Evolutionary conservation across 1,140 invertebrate species (phyloP).

Genomic region (Sycophila sp.): DNA sequence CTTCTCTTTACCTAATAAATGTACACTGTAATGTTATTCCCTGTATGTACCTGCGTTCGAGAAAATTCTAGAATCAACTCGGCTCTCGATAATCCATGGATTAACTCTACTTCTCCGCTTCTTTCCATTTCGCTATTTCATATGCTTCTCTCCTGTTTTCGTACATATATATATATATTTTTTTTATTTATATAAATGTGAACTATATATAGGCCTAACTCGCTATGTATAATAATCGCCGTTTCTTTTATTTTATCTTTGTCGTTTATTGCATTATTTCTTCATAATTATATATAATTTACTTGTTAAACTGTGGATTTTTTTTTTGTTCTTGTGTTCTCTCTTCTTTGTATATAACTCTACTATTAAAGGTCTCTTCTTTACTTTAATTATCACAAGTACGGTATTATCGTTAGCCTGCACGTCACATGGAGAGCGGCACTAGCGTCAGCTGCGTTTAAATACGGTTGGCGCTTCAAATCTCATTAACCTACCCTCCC

Average conservation of each 20-base stretch:
- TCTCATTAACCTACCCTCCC: no score
- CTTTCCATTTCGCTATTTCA: not conserved
- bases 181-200: constrained; percentile 24
- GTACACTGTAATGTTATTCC: constrained; percentile 22
- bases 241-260: not conserved
- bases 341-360: constrained; percentile 31
- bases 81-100: not conserved
- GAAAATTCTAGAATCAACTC: not conserved
- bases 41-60: constrained; percentile 14
- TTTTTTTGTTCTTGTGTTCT: no score
- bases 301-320: constrained; percentile 6
- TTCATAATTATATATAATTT: constrained; percentile 2
- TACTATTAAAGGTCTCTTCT: constrained; percentile 32
- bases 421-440: constrained; percentile 10
- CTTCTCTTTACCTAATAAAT: not conserved
- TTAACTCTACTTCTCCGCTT: not conserved
- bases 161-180: constrained; percentile 14
- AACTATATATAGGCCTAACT: constrained; percentile 9
- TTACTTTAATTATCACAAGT: constrained; percentile 51
- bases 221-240: constrained; percentile 10
- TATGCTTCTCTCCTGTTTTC: not conserved
- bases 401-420: constrained; percentile 46
- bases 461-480: constrained; percentile 15
- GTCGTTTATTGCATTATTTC: constrained; percentile 11
- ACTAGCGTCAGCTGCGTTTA: constrained; percentile 18